Conservation (phyloP, 1,140 invertebrate genomes). For the Ctenoplectra terminalis region DNA sequence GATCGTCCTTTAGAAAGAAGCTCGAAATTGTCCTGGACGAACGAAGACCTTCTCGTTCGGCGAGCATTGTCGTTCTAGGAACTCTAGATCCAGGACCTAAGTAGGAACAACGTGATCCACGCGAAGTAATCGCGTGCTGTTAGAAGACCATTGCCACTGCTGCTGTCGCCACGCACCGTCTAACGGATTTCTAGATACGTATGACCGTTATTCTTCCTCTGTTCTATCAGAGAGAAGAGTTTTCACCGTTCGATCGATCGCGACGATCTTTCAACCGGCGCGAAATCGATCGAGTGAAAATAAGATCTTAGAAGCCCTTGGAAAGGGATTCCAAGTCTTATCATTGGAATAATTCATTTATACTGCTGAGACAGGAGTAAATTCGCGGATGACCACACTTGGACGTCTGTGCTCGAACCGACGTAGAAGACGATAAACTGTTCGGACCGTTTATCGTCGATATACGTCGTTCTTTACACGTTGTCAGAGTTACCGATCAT, state of each 20-base stretch:
- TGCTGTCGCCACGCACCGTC: constrained; percentile 56
- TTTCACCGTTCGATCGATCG: background rate
- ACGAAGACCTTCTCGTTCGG: background rate
- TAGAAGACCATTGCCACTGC: constrained; percentile 56
- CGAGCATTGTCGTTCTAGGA: constrained; percentile 42
- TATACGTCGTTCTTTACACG: constrained; percentile 63
- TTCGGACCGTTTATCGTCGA: constrained; percentile 11
- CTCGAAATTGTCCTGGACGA: background rate
- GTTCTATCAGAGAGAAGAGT: background rate
- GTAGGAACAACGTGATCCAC: constrained; percentile 63
- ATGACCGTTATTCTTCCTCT: constrained; percentile 29
- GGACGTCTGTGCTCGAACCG: constrained; percentile 66
- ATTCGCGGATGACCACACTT: constrained; percentile 79
- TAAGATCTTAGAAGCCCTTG: constrained; percentile 1
- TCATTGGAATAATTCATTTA: constrained; percentile 22
- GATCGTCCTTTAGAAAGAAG: background rate
- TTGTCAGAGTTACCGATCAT: constrained; percentile 76
- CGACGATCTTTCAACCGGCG: background rate
- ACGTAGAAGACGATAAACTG: constrained; percentile 47
- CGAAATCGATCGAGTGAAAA: constrained; percentile 4
- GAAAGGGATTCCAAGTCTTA: background rate
- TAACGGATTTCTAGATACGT: constrained; percentile 64
- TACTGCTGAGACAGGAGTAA: constrained; percentile 82
- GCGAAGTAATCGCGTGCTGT: constrained; percentile 8
- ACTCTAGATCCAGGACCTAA: constrained; percentile 56